phyloP scores from a whole-genome alignment of 2,113 vertebrate species.

The Ctenomys sociabilis region DNA sequence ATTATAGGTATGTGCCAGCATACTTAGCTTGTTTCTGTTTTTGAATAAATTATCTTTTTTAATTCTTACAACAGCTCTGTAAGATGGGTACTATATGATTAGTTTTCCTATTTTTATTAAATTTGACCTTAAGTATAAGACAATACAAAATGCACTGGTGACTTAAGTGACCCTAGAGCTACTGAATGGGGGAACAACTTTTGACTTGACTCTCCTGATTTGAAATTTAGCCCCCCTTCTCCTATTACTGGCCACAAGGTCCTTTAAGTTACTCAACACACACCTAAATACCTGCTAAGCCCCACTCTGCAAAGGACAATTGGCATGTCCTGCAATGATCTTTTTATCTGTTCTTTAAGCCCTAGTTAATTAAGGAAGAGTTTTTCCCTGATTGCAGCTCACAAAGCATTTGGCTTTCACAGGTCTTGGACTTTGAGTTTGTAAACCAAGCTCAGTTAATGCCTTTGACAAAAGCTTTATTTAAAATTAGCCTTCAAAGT shows the following conservation, averaged over 20 bases:
- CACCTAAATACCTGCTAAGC: slow-evolving; percentile 57
- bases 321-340: slow-evolving; percentile 55
- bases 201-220: slow-evolving; percentile 49
- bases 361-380: slow-evolving; percentile 74
- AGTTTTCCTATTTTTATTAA: slow-evolving; percentile 3
- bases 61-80: background rate
- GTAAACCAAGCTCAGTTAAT: slow-evolving; percentile 77
- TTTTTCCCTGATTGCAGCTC: slow-evolving; percentile 47
- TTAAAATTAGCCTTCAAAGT: slow-evolving; percentile 76
- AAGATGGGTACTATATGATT: background rate
- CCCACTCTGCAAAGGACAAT: slow-evolving; percentile 66
- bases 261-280: slow-evolving; percentile 55
- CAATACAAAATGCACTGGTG: background rate
- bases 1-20: background rate
- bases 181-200: background rate
- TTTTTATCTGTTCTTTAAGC: slow-evolving; percentile 74
- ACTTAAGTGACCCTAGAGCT: background rate
- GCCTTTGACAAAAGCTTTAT: slow-evolving; percentile 74
- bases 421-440: slow-evolving; percentile 73
- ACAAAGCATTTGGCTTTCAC: slow-evolving; percentile 69
- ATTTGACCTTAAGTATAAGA: background rate
- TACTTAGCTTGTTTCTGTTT: background rate
- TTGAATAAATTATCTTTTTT: slow-evolving; percentile 12
- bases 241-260: background rate
- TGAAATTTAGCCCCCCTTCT: slow-evolving; percentile 42